Conservation (phyloP, 1,140 invertebrate genomes). For the Bombus affinis region DNA sequence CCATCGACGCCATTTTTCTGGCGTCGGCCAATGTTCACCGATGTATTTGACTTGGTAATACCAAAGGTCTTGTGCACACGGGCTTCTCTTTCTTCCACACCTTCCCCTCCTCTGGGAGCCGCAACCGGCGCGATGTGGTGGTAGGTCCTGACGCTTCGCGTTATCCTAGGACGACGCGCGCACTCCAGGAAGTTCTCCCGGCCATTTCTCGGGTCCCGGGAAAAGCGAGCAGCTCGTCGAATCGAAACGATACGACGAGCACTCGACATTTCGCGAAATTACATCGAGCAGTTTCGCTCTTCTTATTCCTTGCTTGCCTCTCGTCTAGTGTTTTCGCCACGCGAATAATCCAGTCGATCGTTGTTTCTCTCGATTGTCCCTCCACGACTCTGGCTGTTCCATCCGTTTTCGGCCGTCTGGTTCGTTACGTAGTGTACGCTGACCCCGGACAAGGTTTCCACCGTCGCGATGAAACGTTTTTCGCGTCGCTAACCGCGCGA, state of each 20-base stretch:
- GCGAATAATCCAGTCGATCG: conserved; percentile 45
- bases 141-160: conserved; percentile 61
- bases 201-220: conserved; percentile 15
- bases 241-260: conserved; percentile 58
- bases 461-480: conserved; percentile 42
- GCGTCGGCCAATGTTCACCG: conserved; percentile 63
- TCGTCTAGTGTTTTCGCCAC: conserved; percentile 15
- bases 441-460: conserved; percentile 72
- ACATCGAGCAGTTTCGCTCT: conserved; percentile 14
- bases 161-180: conserved; percentile 65
- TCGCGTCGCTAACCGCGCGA: conserved; percentile 33
- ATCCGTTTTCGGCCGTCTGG: conserved; percentile 34
- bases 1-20: conserved; percentile 75
- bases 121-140: conserved; percentile 56
- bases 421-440: conserved; percentile 48
- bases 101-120: neutral
- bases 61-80: conserved; percentile 73
- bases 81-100: conserved; percentile 34
- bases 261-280: conserved; percentile 60
- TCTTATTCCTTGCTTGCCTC: neutral
- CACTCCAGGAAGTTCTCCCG: neutral
- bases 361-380: neutral
- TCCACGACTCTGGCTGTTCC: conserved; percentile 19
- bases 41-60: conserved; percentile 82
- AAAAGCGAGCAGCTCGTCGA: conserved; percentile 38